These are phyloP conservation scores for Tursiops truncatus DNA, from an alignment of 2,113 vertebrate genomes.

Conservation along the genomic window DNA sequence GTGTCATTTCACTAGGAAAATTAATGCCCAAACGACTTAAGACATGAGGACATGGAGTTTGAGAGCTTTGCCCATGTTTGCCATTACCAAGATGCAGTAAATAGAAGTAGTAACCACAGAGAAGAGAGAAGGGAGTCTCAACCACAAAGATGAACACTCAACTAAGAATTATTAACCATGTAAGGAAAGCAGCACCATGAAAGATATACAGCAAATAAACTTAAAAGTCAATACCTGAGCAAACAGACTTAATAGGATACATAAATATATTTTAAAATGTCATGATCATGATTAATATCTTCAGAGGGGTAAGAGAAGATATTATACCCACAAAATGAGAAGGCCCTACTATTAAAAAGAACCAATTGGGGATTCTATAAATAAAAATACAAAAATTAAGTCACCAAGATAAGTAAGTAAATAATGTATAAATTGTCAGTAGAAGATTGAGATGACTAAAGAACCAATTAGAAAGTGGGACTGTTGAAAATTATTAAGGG, in stretches of 20 bases:
- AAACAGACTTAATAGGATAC: not conserved
- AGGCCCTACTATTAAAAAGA: not conserved
- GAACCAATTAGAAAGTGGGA: not conserved
- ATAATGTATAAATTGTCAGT: not conserved
- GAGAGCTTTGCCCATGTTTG: not conserved
- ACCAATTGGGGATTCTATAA: not conserved
- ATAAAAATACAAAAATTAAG: not conserved
- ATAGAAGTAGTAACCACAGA: not conserved
- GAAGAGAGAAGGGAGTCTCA: not conserved
- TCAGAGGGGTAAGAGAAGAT: not conserved
- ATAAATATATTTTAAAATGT: not conserved
- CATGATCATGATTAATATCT: not conserved
- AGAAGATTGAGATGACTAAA: not conserved
- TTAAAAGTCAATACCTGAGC: not conserved
- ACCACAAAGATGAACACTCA: not conserved
- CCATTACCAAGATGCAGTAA: not conserved
- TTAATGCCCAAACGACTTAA: not conserved
- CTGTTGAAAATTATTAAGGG: not conserved
- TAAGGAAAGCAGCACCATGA: not conserved
- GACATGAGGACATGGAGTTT: not conserved
- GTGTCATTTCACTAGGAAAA: not conserved
- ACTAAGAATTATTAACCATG: not conserved
- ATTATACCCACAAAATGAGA: not conserved
- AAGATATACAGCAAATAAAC: not conserved
- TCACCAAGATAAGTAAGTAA: not conserved